Percentiles rank a stretch among this genome's conserved stretches.
phyloP scores from a whole-genome alignment of 2,797 vertebrate genomes.

The Syndactyla subalaris region DNA sequence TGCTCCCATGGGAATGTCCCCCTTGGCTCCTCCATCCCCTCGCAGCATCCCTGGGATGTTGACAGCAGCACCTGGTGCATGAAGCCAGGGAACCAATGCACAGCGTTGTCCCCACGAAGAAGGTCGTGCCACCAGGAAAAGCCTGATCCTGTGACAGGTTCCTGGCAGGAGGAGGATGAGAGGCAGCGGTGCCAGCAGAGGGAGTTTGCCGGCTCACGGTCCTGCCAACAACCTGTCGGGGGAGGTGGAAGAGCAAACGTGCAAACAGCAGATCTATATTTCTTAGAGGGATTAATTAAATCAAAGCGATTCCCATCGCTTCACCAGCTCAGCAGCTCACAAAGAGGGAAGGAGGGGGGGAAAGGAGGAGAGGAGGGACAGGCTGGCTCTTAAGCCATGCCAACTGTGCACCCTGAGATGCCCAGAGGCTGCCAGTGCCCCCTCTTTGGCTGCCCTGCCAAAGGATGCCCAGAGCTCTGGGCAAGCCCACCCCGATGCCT shows the following conservation, averaged over 20 bases:
- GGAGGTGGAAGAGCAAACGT: neutral
- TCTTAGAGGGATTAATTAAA: slow-evolving; percentile 5
- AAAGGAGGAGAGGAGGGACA: neutral
- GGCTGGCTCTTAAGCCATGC: neutral
- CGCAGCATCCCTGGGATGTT: neutral
- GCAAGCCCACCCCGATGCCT: slow-evolving; percentile 49
- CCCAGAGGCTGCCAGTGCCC: neutral
- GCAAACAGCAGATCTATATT: neutral
- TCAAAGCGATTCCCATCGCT: neutral
- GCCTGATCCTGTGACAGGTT: neutral
- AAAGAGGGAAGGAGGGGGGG: neutral
- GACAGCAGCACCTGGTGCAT: rapidly evolving
- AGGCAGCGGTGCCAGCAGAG: neutral
- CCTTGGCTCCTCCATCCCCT: rapidly evolving
- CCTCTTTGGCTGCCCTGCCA: neutral
- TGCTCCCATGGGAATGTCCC: neutral
- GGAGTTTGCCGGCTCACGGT: neutral
- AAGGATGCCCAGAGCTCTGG: neutral
- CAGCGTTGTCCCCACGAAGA: neutral
- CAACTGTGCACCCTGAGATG: neutral
- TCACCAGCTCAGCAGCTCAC: neutral
- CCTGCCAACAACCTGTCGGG: neutral
- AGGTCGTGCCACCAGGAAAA: neutral
- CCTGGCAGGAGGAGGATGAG: neutral
- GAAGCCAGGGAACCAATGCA: neutral